These are phyloP conservation scores for Staurois parvus DNA, from an alignment of 2,797 vertebrate genomes.

Conservation along the genomic window DNA sequence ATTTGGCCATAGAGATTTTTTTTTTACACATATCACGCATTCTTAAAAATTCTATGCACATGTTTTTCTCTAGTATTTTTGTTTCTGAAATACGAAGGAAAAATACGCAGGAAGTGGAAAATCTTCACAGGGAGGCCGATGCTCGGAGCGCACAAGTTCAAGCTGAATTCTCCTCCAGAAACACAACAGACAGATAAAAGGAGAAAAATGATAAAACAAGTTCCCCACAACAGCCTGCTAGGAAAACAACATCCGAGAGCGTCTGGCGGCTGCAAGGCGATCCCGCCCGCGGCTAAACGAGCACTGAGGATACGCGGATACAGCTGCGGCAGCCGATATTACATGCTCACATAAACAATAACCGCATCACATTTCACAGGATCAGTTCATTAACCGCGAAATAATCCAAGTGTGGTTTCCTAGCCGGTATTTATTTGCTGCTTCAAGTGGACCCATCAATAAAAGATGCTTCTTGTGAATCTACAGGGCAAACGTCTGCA, in stretches of 20 bases:
- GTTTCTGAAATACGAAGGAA: not conserved
- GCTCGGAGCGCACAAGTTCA: not conserved
- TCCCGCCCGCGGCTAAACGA: not conserved
- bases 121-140: too few relatives aligned
- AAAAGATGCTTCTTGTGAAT: too few relatives aligned
- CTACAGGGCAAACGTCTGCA: too few relatives aligned
- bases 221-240: not conserved
- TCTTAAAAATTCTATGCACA: too few relatives aligned
- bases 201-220: conserved; percentile 7
- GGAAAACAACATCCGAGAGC: not conserved
- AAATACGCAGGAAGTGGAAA: not conserved
- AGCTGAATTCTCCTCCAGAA: conserved; percentile 18
- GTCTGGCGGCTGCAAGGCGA: not conserved
- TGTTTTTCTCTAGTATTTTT: not conserved
- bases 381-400: too few relatives aligned
- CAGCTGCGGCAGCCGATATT: not conserved
- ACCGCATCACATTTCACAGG: too few relatives aligned
- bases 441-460: too few relatives aligned
- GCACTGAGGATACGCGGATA: not conserved
- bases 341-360: too few relatives aligned
- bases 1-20: too few relatives aligned
- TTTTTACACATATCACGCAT: too few relatives aligned
- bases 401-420: too few relatives aligned
- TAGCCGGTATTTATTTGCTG: too few relatives aligned
- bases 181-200: conserved; percentile 17